These are phyloP conservation scores for Morelia viridis DNA, from an alignment of 2,797 vertebrate genomes.

Conservation along the genomic window DNA sequence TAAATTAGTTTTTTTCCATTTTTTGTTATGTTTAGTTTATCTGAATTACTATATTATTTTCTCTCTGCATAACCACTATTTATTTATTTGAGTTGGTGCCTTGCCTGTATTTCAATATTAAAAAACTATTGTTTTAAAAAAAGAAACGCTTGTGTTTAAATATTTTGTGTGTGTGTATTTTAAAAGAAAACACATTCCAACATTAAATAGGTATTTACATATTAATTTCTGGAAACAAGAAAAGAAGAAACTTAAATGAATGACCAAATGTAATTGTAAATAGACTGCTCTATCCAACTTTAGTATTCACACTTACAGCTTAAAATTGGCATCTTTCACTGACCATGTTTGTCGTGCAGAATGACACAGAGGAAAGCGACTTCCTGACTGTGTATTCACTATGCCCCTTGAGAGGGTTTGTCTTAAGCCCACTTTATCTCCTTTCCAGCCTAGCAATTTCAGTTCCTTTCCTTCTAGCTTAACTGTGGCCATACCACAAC, in stretches of 20 bases:
- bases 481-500: neutral
- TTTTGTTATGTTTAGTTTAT: neutral
- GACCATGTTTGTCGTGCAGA: neutral
- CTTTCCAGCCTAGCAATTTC: conserved; percentile 4
- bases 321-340: conserved; percentile 45
- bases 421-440: neutral
- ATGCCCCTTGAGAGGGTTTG: neutral
- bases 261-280: neutral
- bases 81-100: neutral
- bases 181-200: neutral
- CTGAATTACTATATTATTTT: neutral
- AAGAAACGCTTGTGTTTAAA: neutral
- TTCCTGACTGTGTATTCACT: neutral
- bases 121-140: neutral
- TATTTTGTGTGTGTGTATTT: neutral
- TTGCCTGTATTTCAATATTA: neutral
- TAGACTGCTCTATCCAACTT: neutral
- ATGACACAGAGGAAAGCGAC: neutral
- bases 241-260: neutral
- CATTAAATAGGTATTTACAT: neutral
- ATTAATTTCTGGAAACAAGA: neutral
- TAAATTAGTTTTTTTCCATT: neutral
- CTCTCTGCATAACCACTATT: neutral
- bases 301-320: neutral
- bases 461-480: neutral